These are phyloP conservation scores for Acanthoscelides obtectus DNA, from an alignment of 2,888 invertebrate genomes.

Conservation along the genomic window DNA sequence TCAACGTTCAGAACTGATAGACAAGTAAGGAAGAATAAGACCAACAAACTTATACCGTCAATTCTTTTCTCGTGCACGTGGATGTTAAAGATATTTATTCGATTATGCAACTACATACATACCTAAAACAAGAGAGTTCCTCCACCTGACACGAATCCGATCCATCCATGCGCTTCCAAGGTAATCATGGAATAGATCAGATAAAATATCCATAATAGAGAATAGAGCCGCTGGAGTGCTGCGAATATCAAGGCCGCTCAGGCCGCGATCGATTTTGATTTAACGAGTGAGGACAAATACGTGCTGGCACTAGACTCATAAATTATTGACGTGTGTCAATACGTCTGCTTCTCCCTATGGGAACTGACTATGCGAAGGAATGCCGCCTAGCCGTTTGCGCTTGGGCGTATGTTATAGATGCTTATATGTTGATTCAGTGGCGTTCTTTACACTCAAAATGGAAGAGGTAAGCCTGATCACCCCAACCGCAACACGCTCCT, in stretches of 20 bases:
- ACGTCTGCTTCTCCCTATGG: background rate
- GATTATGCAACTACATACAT: too few species aligned
- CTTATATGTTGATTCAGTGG: background rate
- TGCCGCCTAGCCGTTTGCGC: background rate
- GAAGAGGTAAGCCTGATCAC: too few species aligned
- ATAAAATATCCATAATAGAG: background rate
- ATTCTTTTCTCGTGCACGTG: too few species aligned
- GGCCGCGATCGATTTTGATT: background rate
- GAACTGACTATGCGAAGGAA: background rate
- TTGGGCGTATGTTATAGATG: background rate
- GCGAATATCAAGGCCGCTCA: background rate
- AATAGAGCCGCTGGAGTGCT: background rate
- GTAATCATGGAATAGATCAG: background rate
- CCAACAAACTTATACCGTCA: too few species aligned
- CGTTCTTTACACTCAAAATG: background rate
- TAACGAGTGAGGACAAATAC: background rate
- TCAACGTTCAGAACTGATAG: too few species aligned
- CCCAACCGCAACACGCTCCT: too few species aligned
- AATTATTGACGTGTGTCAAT: background rate
- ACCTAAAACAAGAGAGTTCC: background rate
- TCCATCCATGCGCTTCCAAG: background rate
- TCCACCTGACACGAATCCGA: background rate
- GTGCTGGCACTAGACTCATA: background rate
- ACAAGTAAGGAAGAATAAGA: too few species aligned
- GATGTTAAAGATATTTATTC: too few species aligned